Conservation (phyloP, 2,113 vertebrate genomes). For the Nettapus auritus region DNA sequence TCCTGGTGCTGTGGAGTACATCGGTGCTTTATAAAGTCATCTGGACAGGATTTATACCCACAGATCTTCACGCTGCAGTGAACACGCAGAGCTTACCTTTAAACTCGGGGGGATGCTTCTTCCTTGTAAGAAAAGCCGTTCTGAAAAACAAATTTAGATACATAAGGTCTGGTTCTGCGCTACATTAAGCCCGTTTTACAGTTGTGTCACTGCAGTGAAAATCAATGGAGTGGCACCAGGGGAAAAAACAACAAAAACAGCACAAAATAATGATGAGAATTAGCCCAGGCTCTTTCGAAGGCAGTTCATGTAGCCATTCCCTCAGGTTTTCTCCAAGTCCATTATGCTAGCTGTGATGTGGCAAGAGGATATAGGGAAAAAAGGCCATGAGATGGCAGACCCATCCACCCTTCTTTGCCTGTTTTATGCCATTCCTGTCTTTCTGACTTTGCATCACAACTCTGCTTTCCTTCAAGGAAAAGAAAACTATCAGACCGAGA, state of each 20-base stretch:
- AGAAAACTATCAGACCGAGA: neutral
- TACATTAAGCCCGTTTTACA: conserved; percentile 45
- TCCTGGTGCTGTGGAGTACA: neutral
- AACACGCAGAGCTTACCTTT: conserved; percentile 29
- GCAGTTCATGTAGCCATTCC: neutral
- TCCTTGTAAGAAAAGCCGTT: neutral
- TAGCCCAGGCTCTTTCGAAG: neutral
- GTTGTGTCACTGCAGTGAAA: conserved; percentile 8
- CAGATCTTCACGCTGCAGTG: accelerated
- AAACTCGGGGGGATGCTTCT: neutral
- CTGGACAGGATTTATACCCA: neutral
- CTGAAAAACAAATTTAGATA: conserved; percentile 19
- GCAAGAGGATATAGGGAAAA: neutral
- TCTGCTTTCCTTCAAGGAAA: conserved; percentile 34
- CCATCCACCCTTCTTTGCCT: neutral
- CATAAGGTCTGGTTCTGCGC: conserved; percentile 4
- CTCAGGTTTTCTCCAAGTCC: neutral
- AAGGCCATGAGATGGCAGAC: neutral
- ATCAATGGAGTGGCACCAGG: neutral
- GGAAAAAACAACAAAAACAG: neutral
- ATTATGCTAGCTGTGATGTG: neutral
- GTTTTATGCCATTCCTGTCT: neutral
- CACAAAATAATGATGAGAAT: neutral
- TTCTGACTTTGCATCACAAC: neutral
- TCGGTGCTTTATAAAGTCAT: conserved; percentile 7